Conservation (phyloP, 2,113 vertebrate species). For the Passer montanus region DNA sequence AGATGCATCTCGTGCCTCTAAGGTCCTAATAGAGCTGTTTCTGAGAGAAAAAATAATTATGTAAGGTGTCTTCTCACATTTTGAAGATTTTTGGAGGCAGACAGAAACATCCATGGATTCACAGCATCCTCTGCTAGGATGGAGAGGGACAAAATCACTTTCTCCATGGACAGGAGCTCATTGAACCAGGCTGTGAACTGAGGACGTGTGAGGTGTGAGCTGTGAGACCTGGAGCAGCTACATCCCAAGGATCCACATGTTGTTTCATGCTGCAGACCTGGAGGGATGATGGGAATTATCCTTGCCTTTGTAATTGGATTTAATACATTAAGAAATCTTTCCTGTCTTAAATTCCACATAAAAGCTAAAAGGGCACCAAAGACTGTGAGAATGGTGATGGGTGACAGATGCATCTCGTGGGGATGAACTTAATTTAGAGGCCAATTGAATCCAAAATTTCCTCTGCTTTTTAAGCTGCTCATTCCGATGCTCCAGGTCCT, state of each 20-base stretch:
- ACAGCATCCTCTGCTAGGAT: neutral
- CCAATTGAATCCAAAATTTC: neutral
- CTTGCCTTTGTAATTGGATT: neutral
- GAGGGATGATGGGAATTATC: neutral
- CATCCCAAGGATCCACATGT: neutral
- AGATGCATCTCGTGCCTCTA: rapidly evolving
- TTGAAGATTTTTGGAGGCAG: neutral
- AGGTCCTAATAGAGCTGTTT: neutral
- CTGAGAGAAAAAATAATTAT: neutral
- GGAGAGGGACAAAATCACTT: neutral
- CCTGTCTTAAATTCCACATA: neutral
- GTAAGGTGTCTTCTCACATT: neutral
- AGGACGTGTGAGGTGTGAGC: neutral
- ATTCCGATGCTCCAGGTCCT: neutral
- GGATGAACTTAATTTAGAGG: neutral
- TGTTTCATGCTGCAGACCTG: neutral
- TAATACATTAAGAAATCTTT: neutral
- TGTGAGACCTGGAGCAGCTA: neutral
- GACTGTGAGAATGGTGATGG: neutral
- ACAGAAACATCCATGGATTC: neutral
- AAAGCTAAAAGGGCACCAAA: neutral
- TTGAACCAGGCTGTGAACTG: neutral
- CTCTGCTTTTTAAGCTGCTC: neutral
- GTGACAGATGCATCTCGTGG: neutral
- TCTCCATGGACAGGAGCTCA: neutral